Evolutionary conservation across 2,888 invertebrate genomes (phyloP).

Genomic region (Sarcophaga caerulescens): DNA sequence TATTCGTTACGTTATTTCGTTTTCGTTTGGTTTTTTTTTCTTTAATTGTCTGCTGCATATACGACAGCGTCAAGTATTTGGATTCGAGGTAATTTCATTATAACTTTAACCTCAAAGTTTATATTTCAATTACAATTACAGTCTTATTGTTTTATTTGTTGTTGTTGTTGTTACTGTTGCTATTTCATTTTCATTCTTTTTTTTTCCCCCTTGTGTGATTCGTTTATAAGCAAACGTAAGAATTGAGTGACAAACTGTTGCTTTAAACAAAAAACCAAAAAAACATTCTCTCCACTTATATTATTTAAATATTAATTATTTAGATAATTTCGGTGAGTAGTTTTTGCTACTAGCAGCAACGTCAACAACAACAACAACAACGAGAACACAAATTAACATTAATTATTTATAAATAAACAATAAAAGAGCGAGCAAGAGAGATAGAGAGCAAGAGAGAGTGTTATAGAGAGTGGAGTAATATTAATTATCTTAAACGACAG

Average conservation of each 20-base stretch:
- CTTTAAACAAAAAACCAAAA: slow-evolving; percentile 33
- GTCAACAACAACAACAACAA: slow-evolving; percentile 14
- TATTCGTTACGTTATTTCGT: too few species aligned
- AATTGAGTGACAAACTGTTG: slow-evolving; percentile 58
- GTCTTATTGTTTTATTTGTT: background rate
- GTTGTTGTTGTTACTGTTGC: too few species aligned
- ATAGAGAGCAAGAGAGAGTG: too few species aligned
- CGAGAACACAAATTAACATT: slow-evolving; percentile 26
- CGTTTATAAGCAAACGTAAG: background rate
- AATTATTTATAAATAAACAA: background rate
- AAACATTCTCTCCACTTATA: slow-evolving; percentile 1
- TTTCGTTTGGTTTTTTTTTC: background rate
- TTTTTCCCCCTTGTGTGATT: too few species aligned
- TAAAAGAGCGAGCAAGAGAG: background rate
- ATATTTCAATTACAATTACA: slow-evolving; percentile 62
- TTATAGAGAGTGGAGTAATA: too few species aligned
- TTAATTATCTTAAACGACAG: too few species aligned
- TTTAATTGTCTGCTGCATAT: slow-evolving; percentile 18
- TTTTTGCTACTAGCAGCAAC: background rate
- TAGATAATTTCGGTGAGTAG: slow-evolving; percentile 35
- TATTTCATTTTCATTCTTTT: too few species aligned
- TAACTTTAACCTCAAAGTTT: slow-evolving; percentile 68
- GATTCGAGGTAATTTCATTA: slow-evolving; percentile 67
- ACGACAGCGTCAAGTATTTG: slow-evolving; percentile 5
- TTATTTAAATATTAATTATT: slow-evolving; percentile 45